Evolutionary conservation across 1,140 invertebrate species (phyloP), one percentile per base, ranked within the genome.

Genomic region (Drosophila bocki): DNA sequence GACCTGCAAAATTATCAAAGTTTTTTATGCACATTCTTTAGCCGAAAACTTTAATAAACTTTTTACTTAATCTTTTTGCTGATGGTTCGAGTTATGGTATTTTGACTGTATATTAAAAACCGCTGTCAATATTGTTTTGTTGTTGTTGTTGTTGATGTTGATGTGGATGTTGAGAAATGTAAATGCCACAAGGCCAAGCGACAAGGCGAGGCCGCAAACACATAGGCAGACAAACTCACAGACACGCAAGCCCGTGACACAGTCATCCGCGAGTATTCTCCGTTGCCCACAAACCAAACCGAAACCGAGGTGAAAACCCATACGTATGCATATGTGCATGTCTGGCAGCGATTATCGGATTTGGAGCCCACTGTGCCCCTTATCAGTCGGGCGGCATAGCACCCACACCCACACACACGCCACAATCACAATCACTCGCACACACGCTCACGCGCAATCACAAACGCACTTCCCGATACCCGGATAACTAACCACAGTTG

Each of bases 401-500:
- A 35, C 33, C 41, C 61, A 63, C 50, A 74, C 68, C 35, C 22
- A 17, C n/a, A 41, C 15, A 41, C 37, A 45, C 19, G 15, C 22
- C 50, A n/a, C 44, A 17, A 12, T 65, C 32, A 19, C 32, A 22
- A 48, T 56, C 53, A 60, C 58, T 42, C 3, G 13, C 37, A 9
- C 12, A 29, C 39, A 59, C 61, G 33, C n/a, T 12, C 50, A 19
- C 33, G 39, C 32, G 12, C 29, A 35, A 32, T 19, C 37, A 57
- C 17, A 53, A 22, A 26, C 33, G 57, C 44, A 45, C 33, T 22
- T 29, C 48, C 60, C 60, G 60, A 29, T 56, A 32, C 47, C 41
- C 61, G 69, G 69, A 29, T 17, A 65, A 92, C 94, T 93, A 80
- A 95, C 94, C 94, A 93, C 94, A 95, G 93, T 94, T 94, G 88